These are phyloP conservation scores for Harpalus rufipes DNA, from an alignment of 2,888 invertebrate species.

Conservation along the genomic window DNA sequence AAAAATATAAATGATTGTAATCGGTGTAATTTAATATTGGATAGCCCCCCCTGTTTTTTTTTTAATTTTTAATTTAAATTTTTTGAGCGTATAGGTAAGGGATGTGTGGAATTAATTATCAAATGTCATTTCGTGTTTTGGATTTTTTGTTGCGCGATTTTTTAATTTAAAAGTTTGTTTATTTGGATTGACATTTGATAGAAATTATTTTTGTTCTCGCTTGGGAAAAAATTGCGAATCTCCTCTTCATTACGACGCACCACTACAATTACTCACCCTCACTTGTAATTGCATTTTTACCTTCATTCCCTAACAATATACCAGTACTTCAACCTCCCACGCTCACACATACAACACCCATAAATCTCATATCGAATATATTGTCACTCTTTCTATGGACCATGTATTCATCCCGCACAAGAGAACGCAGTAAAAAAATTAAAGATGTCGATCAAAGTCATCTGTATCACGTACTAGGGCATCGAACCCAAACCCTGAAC, in stretches of 20 bases:
- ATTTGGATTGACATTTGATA: conserved; percentile 53
- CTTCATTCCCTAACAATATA: not conserved
- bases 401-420: too few species aligned
- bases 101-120: conserved; percentile 54
- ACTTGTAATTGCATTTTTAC: conserved; percentile 23
- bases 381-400: not conserved
- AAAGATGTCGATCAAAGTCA: too few species aligned
- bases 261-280: conserved; percentile 45
- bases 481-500: too few species aligned
- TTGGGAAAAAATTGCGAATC: conserved; percentile 45
- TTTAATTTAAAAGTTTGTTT: conserved; percentile 54
- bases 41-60: conserved; percentile 52
- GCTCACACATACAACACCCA: not conserved
- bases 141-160: conserved; percentile 50
- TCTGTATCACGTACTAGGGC: too few species aligned
- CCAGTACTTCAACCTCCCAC: not conserved
- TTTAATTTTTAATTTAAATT: conserved; percentile 60
- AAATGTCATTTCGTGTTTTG: conserved; percentile 56
- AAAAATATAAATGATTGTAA: conserved; percentile 65
- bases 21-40: conserved; percentile 61
- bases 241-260: conserved; percentile 41
- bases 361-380: not conserved
- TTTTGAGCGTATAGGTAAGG: conserved; percentile 57
- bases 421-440: too few species aligned
- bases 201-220: conserved; percentile 53